Evolutionary conservation across 2,797 vertebrate species (phyloP).

Genomic region (Gallinago nigripennis): DNA sequence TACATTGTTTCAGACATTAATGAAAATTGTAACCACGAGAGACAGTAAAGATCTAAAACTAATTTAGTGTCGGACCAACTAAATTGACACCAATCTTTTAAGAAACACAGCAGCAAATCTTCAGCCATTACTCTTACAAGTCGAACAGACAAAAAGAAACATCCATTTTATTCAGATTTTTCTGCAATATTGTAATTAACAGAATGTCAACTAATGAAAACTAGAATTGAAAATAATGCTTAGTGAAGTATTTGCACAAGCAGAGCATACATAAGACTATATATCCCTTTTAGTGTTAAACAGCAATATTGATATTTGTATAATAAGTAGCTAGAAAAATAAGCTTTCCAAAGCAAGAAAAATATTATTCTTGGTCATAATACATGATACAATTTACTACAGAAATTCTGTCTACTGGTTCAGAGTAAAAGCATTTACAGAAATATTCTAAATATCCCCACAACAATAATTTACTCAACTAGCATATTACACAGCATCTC

Average conservation of each 20-base stretch:
- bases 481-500: not conserved
- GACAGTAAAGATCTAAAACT: not conserved
- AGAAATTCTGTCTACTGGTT: not conserved
- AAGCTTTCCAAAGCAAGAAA: not conserved
- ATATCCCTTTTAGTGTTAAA: not conserved
- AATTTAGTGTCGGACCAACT: not conserved
- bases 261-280: not conserved
- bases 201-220: not conserved
- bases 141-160: not conserved
- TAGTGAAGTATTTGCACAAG: not conserved
- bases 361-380: not conserved
- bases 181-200: not conserved
- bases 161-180: not conserved
- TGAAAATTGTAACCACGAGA: not conserved
- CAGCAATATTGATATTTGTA: not conserved
- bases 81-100: not conserved
- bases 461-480: not conserved
- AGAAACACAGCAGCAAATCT: not conserved
- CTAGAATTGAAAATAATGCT: not conserved
- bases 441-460: not conserved
- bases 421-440: not conserved
- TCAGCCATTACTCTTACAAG: not conserved
- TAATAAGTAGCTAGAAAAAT: not conserved
- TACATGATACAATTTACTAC: not conserved
- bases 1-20: not conserved